A percentile compares a stretch with the other conserved stretches of the same genome.
Conservation (phyloP, 2,113 vertebrate species). For the Dasyornis broadbenti region DNA sequence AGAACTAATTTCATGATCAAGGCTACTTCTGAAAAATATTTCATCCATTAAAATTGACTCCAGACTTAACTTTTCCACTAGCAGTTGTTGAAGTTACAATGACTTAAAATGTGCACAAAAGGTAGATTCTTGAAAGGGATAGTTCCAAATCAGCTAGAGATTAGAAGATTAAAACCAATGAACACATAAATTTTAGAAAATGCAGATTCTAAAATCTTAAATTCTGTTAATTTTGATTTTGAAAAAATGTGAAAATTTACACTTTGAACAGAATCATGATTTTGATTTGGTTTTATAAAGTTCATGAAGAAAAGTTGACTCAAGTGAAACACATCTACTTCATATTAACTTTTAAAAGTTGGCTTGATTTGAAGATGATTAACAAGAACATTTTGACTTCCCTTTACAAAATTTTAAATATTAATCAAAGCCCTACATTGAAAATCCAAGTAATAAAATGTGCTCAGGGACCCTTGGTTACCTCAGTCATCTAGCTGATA, state of each 20-base stretch:
- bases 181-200: not conserved
- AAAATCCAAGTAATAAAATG: not conserved
- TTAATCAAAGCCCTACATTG: not conserved
- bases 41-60: not conserved
- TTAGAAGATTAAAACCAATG: not conserved
- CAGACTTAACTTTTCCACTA: not conserved
- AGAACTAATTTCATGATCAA: not conserved
- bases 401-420: not conserved
- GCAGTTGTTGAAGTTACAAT: not conserved
- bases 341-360: not conserved
- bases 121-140: not conserved
- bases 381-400: not conserved
- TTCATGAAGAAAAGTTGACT: not conserved
- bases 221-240: not conserved
- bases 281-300: not conserved
- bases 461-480: not conserved
- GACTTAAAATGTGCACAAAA: not conserved
- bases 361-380: not conserved
- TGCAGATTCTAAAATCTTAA: not conserved
- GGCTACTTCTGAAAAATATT: not conserved
- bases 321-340: not conserved
- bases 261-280: not conserved
- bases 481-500: not conserved
- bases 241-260: not conserved
- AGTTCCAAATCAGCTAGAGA: not conserved